Base-by-base conservation (phyloP, 2,113 vertebrate species). In the Himantopus leucocephalus region DNA sequence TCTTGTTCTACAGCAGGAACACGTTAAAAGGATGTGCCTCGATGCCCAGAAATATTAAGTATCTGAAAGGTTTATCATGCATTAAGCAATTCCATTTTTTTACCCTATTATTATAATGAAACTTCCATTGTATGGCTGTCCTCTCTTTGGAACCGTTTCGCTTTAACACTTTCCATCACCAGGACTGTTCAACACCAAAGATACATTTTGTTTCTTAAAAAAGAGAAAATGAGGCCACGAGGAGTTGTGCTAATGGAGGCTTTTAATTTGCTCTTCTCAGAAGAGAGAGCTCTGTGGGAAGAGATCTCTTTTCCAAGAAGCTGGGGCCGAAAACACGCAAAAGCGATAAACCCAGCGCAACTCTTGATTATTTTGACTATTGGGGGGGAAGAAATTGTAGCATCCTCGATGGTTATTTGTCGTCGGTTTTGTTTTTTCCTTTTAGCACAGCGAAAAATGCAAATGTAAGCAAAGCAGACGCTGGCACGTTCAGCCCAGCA, bases 391-490 rank as follows among this genome's bases (percentile, higher is more conserved):
- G 88, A 85, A 95, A 97, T 81, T 56, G 89, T 79, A 89, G 94
- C 86, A 67, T 95, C 84, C 83, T 94, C 72, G 45, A 98, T 16
- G 94, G 95, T 91, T 96, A 79, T 96, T 97, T 73, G 30, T 16
- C 63, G 90, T 68, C 3, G 3, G 58, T 8, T 71, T 75, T 72
- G 60, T 84, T 74, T 45, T 70, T 90, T 19, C 89, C 94, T 96
- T 95, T 94, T 64, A 89, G 93, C 97, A 92, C 90, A 78, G 97
- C 88, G 89, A 97, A 98, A 98, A 98, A 98, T 98, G 98, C 98
- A 98, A 98, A 98, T 98, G 96, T 95, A 96, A 97, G 97, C 97
- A 97, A 97, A 98, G 97, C 97, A 97, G 98, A 97, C 7, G 81
- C 97, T 97, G 97, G 96, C 97, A 97, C 88, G 50, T 96, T 97